Base-by-base conservation (phyloP, 2,797 vertebrate species). In the Hylomyscus alleni region DNA sequence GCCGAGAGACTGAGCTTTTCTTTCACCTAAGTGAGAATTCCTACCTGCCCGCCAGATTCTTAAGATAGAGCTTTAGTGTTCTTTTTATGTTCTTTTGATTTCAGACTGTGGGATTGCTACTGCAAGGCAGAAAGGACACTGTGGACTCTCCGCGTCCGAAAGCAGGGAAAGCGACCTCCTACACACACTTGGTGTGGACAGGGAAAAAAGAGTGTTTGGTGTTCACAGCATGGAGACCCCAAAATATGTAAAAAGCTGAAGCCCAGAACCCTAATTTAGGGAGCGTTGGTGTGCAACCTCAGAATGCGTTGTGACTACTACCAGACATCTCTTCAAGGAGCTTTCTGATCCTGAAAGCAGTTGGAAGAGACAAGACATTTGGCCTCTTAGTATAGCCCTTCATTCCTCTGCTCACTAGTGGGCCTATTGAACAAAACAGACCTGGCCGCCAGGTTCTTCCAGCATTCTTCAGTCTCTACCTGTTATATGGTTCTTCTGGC, bases 11-110 rank as follows among this genome's bases (percentile, higher is more conserved):
- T 31, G 1, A 0, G 31, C 52, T 24, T 60, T n/a, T 52, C 24
- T 67, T 65, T 6, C 2, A 20, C 5, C 13, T 31, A 19, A 0
- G 0, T 19, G 15, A 52, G 67, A 81, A 54, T 90, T 91, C 44
- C 22, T 78, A 11, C 1, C 22, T 0, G 6, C 54, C 7, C 0
- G 2, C 84, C 1, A 0, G 44, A 31, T 62, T 91, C 15, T 11
- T 4, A 50, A 0, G 12, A 2, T 3, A 3, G 20, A 0, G 0
- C 3, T 19, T 14, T 58, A 11, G 24, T 0, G 34, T 4, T 56
- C 22, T 4, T 24, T 78, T 75, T 75, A n/a, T 2, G 0, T 40
- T 65, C 37, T 3, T 7, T 13, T 8, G 29, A 47, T 73, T 85
- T 75, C 4, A 12, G 81, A 22, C 50, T 80, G 58, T 17, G 83